Conservation (phyloP, 2,888 invertebrate species). For the Prosopocoilus inquinatus region DNA sequence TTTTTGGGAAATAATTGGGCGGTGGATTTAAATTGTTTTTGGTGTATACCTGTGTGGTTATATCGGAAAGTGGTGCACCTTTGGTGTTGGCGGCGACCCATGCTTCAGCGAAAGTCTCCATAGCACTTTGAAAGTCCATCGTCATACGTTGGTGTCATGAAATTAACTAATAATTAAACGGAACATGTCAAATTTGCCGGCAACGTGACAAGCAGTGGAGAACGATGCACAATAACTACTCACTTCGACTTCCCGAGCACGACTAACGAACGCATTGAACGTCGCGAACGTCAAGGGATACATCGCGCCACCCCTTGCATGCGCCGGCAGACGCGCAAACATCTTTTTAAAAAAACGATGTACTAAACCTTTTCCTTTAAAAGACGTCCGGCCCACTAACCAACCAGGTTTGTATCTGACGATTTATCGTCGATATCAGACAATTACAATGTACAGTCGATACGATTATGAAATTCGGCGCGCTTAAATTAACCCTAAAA, state of each 20-base stretch:
- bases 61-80: constrained; percentile 56
- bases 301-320: constrained; percentile 47
- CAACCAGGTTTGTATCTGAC: constrained; percentile 42
- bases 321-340: constrained; percentile 41
- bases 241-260: constrained; percentile 15
- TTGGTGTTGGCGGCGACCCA: constrained; percentile 92
- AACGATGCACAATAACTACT: constrained; percentile 25
- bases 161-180: constrained; percentile 14
- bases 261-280: constrained; percentile 12
- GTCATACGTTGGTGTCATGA: constrained; percentile 33
- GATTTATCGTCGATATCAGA: constrained; percentile 7
- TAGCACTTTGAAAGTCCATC: constrained; percentile 98
- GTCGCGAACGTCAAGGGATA: constrained; percentile 27
- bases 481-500: constrained; percentile 5
- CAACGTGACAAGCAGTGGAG: constrained; percentile 41
- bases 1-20: neutral
- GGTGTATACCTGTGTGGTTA: constrained; percentile 66
- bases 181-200: constrained; percentile 33
- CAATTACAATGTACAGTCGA: neutral
- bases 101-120: constrained; percentile 97
- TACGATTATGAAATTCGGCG: neutral
- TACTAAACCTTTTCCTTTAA: constrained; percentile 45
- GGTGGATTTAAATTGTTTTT: neutral
- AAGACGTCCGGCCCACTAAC: constrained; percentile 47
- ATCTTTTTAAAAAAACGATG: constrained; percentile 47